Conservation (phyloP, 2,797 vertebrate species). For the Alca torda region DNA sequence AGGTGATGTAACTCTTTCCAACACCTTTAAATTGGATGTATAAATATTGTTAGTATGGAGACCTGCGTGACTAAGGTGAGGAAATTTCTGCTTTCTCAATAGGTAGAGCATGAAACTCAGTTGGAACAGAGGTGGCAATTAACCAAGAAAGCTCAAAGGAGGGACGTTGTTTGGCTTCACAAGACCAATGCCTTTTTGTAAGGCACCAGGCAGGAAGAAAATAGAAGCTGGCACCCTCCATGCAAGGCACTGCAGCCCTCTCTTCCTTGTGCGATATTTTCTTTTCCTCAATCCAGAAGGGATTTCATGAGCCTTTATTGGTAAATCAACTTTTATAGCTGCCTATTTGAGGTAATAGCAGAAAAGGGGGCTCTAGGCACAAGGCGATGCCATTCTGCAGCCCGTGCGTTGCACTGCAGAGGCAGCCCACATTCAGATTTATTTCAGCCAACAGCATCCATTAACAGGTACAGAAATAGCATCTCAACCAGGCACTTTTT, state of each 20-base stretch:
- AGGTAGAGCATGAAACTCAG: background rate
- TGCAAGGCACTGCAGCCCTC: background rate
- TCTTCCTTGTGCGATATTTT: background rate
- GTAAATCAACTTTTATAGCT: background rate
- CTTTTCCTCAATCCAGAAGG: background rate
- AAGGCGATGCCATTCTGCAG: background rate
- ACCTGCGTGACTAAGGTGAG: background rate
- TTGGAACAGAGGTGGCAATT: conserved; percentile 24
- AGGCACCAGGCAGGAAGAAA: background rate
- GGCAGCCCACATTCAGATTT: conserved; percentile 21
- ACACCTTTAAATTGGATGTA: background rate
- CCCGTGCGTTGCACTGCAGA: background rate
- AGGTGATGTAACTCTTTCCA: conserved; percentile 27
- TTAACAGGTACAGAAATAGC: conserved; percentile 57
- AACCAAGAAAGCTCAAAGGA: background rate
- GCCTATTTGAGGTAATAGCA: background rate
- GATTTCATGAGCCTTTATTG: background rate
- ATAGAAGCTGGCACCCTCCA: background rate
- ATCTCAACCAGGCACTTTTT: background rate
- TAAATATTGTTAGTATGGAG: background rate
- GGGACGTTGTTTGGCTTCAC: background rate
- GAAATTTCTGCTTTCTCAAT: conserved; percentile 50
- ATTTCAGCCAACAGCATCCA: conserved; percentile 30
- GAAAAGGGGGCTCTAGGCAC: background rate
- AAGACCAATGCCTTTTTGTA: background rate